Conservation (phyloP, 1,140 invertebrate genomes). For the Caerostris darwini region DNA sequence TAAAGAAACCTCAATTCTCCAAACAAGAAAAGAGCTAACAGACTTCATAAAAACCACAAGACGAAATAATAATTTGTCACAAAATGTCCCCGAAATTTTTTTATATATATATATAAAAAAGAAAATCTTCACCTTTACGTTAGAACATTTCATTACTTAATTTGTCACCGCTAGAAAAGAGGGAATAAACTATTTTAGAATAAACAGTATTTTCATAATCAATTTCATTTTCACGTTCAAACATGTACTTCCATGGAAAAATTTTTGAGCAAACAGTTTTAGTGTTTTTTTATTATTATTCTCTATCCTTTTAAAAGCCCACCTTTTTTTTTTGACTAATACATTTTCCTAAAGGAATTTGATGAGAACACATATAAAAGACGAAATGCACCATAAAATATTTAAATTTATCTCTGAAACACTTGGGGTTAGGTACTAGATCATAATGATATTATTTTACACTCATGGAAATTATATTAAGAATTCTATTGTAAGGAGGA, state of each 20-base stretch:
- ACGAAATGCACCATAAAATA: background rate
- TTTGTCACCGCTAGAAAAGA: too few species aligned
- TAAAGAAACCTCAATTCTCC: background rate
- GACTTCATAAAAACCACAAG: background rate
- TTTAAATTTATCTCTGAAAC: background rate
- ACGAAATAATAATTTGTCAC: constrained; percentile 51
- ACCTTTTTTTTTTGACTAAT: background rate
- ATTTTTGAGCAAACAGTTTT: background rate
- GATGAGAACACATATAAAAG: background rate
- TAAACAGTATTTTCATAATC: background rate
- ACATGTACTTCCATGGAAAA: background rate
- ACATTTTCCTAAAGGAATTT: background rate
- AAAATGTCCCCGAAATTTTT: background rate
- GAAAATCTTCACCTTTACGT: background rate
- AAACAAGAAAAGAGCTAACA: background rate
- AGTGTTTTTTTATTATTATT: background rate
- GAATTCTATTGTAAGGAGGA: background rate
- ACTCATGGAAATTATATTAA: background rate
- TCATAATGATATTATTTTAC: background rate
- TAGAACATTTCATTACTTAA: background rate
- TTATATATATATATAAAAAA: background rate
- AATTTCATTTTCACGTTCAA: constrained; percentile 39
- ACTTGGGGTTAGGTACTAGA: background rate
- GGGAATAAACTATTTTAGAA: constrained; percentile 13
- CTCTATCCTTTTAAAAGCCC: background rate